Base-by-base conservation (phyloP, 2,113 vertebrate species). In the Vicugna pacos region DNA sequence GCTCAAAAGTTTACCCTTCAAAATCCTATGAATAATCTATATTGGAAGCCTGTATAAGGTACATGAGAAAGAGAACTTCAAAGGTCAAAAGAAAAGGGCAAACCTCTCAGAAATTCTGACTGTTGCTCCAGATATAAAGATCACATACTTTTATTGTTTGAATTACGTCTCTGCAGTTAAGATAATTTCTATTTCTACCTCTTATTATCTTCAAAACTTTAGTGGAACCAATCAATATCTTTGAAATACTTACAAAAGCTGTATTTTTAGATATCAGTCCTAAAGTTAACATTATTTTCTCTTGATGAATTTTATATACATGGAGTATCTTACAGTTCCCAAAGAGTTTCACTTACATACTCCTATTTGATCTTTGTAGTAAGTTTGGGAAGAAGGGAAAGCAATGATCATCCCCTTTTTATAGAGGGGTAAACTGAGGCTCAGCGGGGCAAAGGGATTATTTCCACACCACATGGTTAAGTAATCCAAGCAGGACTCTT, bases 201-300 rank as follows among this genome's bases (percentile, higher is more conserved):
- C 48, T 88, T 85, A 76, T 13, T 65, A 80, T 70, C 73, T 90
- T 75, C 24, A 81, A 91, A 75, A 50, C 14, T 76, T 89, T 60
- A 16, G 6, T 46, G 32, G 52, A 92, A 46, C 24, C 56, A 88
- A 8, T 85, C 62, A 52, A 15, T 89, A 77, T 50, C 62, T 92
- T 67, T 91, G 35, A 85, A 85, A 80, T 32, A 85, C 6, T 90
- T 67, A 91, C 19, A 60, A 56, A 93, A 62, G 62, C 38, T 79
- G 7, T 72, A 72, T 38, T 70, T 94, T 84, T 70, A 76, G 38
- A 38, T 60, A 72, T 32, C 60, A 72, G 32, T 48, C 62, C 48
- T 91, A 91, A 84, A 81, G 26, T 58, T 50, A 91, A 35, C 60
- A 6, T 52, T 76, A 75, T 85, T 93, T 94, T 28, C 14, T 88